These are phyloP conservation scores for Spodoptera litura DNA, from an alignment of 1,140 invertebrate genomes.

Conservation along the genomic window DNA sequence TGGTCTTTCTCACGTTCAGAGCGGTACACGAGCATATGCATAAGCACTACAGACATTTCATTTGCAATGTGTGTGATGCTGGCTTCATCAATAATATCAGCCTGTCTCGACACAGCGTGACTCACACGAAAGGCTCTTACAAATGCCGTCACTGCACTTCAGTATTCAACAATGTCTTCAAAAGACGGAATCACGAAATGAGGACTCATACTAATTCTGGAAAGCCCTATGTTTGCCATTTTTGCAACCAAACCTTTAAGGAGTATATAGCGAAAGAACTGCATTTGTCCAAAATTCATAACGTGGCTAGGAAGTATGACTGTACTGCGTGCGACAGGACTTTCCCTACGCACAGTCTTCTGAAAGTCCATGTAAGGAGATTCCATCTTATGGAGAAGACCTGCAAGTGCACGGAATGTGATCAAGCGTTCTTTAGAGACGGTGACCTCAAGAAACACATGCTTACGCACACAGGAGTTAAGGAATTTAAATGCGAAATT, in stretches of 20 bases:
- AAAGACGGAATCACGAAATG: conserved; percentile 38
- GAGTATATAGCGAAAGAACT: conserved; percentile 10
- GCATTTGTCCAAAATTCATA: conserved; percentile 34
- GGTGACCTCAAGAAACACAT: conserved; percentile 63
- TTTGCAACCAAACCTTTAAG: conserved; percentile 35
- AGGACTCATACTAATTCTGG: conserved; percentile 11
- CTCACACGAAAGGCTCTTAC: conserved; percentile 51
- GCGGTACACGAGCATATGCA: conserved; percentile 38
- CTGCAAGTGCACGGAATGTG: conserved; percentile 70
- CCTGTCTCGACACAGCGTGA: conserved; percentile 35
- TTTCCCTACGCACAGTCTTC: conserved; percentile 55
- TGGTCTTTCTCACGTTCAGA: conserved; percentile 22
- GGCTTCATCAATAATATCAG: conserved; percentile 12
- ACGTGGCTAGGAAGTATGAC: conserved; percentile 4
- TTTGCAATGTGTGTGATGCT: conserved; percentile 28
- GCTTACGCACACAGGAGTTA: conserved; percentile 87
- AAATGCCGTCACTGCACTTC: conserved; percentile 45
- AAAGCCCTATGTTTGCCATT: conserved; percentile 18
- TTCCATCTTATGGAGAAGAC: conserved; percentile 65
- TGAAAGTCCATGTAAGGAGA: conserved; percentile 60
- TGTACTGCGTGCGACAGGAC: conserved; percentile 53
- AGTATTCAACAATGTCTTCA: conserved; percentile 12
- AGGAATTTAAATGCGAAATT: conserved; percentile 83
- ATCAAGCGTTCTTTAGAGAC: conserved; percentile 71
- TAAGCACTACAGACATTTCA: conserved; percentile 31